These are phyloP conservation scores for Acrocyrtus sp. DNA, from an alignment of 2,888 invertebrate species.

Conservation along the genomic window DNA sequence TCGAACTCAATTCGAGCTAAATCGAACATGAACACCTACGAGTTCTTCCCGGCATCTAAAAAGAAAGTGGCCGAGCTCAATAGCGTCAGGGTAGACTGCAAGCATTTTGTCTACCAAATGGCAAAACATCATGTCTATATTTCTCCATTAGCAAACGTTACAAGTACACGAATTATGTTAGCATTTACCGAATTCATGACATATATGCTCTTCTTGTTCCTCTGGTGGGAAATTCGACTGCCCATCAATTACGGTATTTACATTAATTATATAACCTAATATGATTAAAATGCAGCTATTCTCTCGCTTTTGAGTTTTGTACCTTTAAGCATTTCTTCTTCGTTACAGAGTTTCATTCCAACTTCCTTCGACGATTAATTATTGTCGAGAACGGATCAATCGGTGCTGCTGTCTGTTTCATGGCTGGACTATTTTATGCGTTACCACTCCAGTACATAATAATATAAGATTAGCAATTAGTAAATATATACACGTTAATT, in stretches of 20 bases:
- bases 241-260: no score
- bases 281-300: neutral
- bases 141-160: slow-evolving; percentile 15
- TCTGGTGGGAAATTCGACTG: no score
- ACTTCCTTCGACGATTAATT: neutral
- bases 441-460: no score
- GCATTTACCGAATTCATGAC: slow-evolving; percentile 28
- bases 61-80: neutral
- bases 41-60: neutral
- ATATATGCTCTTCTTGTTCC: slow-evolving; percentile 32
- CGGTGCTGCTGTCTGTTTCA: slow-evolving; percentile 14
- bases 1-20: neutral
- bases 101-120: slow-evolving; percentile 17
- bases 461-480: no score
- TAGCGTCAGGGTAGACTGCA: neutral
- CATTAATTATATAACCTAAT: no score
- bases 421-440: slow-evolving; percentile 8
- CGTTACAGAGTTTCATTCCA: neutral
- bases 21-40: neutral
- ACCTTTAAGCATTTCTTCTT: no score
- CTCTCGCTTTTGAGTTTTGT: neutral
- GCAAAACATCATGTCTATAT: slow-evolving; percentile 17
- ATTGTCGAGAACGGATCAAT: slow-evolving; percentile 18
- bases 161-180: slow-evolving; percentile 9
- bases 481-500: no score